phyloP scores from a whole-genome alignment of 2,797 vertebrate genomes.

The Anableps anableps region DNA sequence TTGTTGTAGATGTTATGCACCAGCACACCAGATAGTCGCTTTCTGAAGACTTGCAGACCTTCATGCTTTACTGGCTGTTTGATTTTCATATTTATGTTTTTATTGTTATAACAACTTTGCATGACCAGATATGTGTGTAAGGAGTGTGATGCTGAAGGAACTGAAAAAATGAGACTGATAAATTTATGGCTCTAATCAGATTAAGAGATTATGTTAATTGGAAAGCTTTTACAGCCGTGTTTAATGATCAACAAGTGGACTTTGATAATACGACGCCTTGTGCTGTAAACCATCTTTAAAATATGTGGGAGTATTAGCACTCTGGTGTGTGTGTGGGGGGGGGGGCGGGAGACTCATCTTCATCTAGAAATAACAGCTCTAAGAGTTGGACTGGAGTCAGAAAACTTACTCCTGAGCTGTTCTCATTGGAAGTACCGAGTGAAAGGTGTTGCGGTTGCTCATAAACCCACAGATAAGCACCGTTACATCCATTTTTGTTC shows the following conservation, averaged over 20 bases:
- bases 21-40: slow-evolving; percentile 33
- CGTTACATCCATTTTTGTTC: slow-evolving; percentile 5
- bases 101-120: slow-evolving; percentile 22
- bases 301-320: neutral
- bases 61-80: slow-evolving; percentile 17
- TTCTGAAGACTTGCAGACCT: slow-evolving; percentile 67
- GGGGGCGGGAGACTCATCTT: slow-evolving; percentile 1
- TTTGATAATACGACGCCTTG: slow-evolving; percentile 10
- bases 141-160: neutral
- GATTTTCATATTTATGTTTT: slow-evolving; percentile 11
- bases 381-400: neutral
- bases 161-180: neutral
- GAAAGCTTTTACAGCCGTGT: slow-evolving; percentile 5
- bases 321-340: neutral
- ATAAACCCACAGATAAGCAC: neutral
- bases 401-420: slow-evolving; percentile 3
- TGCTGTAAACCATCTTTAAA: neutral
- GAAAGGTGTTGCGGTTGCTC: neutral
- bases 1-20: slow-evolving; percentile 63
- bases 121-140: slow-evolving; percentile 30
- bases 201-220: neutral
- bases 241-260: neutral
- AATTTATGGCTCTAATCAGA: neutral
- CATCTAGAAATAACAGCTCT: neutral
- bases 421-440: neutral